phyloP scores from a whole-genome alignment of 2,113 vertebrate species.

The Panurus biarmicus region DNA sequence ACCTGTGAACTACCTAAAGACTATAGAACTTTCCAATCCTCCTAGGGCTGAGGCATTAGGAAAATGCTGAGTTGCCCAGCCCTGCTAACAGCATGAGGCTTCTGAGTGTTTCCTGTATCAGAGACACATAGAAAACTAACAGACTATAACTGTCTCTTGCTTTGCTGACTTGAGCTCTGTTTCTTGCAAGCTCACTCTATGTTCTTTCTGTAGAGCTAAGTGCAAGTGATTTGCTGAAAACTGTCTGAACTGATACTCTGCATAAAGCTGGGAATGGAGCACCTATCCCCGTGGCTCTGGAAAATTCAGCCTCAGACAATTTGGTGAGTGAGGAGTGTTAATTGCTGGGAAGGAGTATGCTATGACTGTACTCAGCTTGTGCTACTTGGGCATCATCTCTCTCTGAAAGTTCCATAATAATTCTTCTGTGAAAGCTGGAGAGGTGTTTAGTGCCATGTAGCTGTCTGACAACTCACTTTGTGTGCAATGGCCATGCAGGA shows the following conservation, averaged over 20 bases:
- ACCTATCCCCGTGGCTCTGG: neutral
- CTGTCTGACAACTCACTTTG: neutral
- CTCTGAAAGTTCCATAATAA: neutral
- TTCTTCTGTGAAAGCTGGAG: neutral
- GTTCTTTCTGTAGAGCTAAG: neutral
- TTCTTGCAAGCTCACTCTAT: neutral
- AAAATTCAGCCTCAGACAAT: neutral
- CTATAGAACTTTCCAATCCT: neutral
- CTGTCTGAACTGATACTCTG: neutral
- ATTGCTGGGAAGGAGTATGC: neutral
- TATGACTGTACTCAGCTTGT: neutral
- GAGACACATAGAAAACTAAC: neutral
- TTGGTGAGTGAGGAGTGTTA: neutral
- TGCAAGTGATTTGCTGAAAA: neutral
- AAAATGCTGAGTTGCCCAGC: neutral
- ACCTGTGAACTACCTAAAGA: neutral
- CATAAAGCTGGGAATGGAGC: neutral
- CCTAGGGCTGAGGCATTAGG: neutral
- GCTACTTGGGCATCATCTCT: neutral
- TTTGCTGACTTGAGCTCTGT: neutral
- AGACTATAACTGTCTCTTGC: neutral
- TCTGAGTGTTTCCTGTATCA: neutral
- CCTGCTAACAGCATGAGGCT: neutral
- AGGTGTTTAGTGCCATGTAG: neutral
- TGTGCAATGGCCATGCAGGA: neutral